Base-by-base conservation (phyloP, 1,140 invertebrate genomes). In the Lanistes nyassanus region DNA sequence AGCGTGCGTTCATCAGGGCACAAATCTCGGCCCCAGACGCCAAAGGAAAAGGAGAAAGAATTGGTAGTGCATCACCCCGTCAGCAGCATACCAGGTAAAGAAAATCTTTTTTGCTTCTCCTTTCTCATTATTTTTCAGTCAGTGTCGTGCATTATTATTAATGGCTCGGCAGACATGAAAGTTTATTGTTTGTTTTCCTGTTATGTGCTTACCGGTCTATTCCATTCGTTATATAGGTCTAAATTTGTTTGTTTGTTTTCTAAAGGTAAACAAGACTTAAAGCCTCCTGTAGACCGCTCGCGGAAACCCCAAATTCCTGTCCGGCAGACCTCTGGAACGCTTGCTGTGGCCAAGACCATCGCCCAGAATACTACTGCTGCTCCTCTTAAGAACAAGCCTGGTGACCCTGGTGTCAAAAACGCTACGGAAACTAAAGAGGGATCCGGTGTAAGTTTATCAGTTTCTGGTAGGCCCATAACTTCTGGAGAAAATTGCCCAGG, bases 1-100 rank as follows among this genome's bases (percentile, higher is more conserved):
- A 72, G 70, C 21, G 55, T 72, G 34, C 70, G 70, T 1, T 53
- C 34, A 1, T 72, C 70, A 39, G 70, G 70, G 23, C 56, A 62
- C 5, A 72, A 72, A 23, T 34, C 26, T 42, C 70, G 70, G 9
- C 70, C 70, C 13, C n/a, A 55, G 2, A 42, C 9, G 13, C 37
- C 60, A 37, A 72, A 72, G 26, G 37, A 42, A 42, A 56, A 62
- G 16, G 47, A 70, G 6, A 70, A 55, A 29, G 55, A 55, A 19
- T 56, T 42, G 6, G 56, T 72, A 21, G 70, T 56, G 1, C 26
- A n/a, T 16, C 34, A 60, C 51, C 42, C n/a, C 23, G 5, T 11
- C 53, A 56, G 37, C 70, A 72, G 56, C 42, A 47, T 47, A 16
- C 42, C 9, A 47, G 42, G 42, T 47, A 47, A 47, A 47, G 19